Conservation (phyloP, 2,113 vertebrate genomes). For the Variabilichromis moorii region DNA sequence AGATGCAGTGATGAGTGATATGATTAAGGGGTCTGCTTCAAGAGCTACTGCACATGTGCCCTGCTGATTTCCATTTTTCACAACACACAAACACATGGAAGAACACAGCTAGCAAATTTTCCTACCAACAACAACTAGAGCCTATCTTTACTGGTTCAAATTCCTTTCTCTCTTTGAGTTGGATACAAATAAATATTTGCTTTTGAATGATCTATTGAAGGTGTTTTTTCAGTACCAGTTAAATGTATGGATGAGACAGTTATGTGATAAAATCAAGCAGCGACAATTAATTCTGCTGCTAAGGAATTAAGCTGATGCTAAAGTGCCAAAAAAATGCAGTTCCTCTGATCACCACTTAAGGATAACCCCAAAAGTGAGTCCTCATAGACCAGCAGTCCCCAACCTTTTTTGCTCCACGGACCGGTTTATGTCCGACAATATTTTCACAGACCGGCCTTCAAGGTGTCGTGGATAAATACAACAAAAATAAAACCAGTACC, state of each 20-base stretch:
- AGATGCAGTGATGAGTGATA: background rate
- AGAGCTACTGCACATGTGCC: background rate
- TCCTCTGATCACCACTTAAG: background rate
- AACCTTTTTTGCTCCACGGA: background rate
- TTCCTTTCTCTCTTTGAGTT: background rate
- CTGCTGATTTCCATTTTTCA: background rate
- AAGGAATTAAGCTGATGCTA: fast-evolving
- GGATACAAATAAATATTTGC: background rate
- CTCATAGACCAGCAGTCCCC: background rate
- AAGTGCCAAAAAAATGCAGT: background rate
- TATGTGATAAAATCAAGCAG: background rate
- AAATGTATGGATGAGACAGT: background rate
- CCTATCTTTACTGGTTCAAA: background rate
- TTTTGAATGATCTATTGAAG: background rate
- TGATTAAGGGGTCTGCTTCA: background rate
- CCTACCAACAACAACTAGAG: background rate
- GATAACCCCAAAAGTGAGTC: background rate
- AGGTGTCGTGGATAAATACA: fast-evolving
- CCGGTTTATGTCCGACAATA: background rate
- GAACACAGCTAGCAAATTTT: background rate
- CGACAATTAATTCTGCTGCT: background rate
- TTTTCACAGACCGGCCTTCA: fast-evolving
- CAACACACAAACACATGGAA: background rate
- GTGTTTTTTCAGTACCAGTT: background rate
- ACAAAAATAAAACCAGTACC: background rate